Base-by-base conservation (phyloP, 2,113 vertebrate species). In the Thalassarche chlororhynchos region DNA sequence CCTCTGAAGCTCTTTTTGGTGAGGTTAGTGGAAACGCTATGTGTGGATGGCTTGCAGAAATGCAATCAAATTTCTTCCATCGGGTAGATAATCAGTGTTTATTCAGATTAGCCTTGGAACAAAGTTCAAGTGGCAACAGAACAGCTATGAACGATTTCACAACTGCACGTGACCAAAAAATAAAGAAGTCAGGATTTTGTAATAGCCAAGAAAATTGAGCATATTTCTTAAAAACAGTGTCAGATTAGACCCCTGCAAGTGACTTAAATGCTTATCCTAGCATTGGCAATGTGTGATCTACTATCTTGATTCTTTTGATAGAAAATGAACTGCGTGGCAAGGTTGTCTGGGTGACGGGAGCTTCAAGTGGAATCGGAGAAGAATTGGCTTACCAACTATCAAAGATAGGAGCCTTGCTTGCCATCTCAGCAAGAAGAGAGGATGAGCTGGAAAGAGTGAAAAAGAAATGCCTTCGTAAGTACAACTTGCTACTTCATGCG, bases 301-400 rank as follows among this genome's bases (percentile, higher is more conserved):
- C 58, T 90, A n/a, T 76, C 77, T 71, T 83, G 38, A 24, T 90
- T 91, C 66, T 89, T 91, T 87, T 66, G 32, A 18, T 51, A 99
- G 99, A 99, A 95, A 77, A 94, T 57, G 98, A 98, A 69, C 98
- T 99, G 71, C 97, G 95, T n/a, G 98, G 98, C 55, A 98, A 98
- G 97, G 99, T 99, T 74, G 98, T 99, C 57, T 99, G 99, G 99
- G 97, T 99, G 97, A 99, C 99, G 1, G 99, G 99, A 85, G 99
- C 99, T 6, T 99, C 99, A 9, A 99, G 99, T 87, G 99, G 99
- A 17, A 99, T 99, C 2, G 99, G 99, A 40, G 99, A 99, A 93
- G 99, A 99, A 68, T 47, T 99, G 97, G 98, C 98, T 71, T 99
- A 98, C 96, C 99, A 99, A 97, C 97, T 99, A 12, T 98, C 99